Base-by-base conservation (phyloP, 2,797 vertebrate genomes). In the Melanotaenia trifasciata region DNA sequence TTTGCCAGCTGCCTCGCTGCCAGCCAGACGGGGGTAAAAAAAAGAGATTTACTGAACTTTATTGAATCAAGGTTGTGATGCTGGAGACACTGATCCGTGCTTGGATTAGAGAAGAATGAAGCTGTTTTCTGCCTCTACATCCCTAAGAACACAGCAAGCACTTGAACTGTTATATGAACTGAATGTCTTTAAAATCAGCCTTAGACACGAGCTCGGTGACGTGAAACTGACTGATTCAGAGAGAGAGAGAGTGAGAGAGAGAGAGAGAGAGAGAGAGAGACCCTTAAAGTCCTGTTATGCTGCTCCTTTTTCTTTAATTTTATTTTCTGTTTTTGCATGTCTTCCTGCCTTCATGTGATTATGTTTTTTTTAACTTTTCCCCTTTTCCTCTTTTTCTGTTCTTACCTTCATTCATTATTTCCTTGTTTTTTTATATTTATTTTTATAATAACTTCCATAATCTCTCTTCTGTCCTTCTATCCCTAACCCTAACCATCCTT, bases 41-140 rank as follows among this genome's bases (percentile, higher is more conserved):
- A 70, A 65, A 65, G 14, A 61, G 40, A 61, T 82, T 80, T 76
- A 72, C 59, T 80, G 79, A 75, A 78, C 77, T 77, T 80, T 73
- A 83, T 85, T 84, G 67, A 77, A 83, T 86, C 83, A 90, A 86
- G 87, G 90, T 90, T 84, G 87, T 84, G 86, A 81, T 0, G 76
- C 54, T 67, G 84, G 79, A 79, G 72, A 76, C 62, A 1, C 63
- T 32, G 79, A 66, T 73, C 63, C 56, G 76, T n/a, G 71, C 66
- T 36, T 5, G 45, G 60, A 78, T 81, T 50, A 75, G 5, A 85
- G 4, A 1, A 36, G 51, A 75, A 74, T 56, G 58, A 58, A 30
- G 53, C 53, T 70, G 33, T 16, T 62, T 51, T 70, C 30, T 50
- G n/a, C 20, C 51, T 68, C 20, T 14, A 5, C 18, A 5, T 28